These are phyloP conservation scores for Caranx melampygus DNA, from an alignment of 2,113 vertebrate species.

Conservation along the genomic window DNA sequence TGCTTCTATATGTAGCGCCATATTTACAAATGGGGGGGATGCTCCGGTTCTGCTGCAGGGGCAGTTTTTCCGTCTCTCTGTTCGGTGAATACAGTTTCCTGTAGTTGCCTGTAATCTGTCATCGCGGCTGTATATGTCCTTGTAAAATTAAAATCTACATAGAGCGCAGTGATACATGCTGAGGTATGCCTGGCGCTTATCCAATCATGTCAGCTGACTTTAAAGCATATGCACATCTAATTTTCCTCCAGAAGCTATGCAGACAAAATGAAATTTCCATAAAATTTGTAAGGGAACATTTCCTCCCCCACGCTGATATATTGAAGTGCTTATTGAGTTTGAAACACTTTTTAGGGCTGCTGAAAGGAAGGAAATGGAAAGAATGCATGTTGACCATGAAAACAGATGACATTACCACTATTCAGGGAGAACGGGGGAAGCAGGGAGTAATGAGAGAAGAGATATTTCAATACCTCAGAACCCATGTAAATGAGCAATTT, in stretches of 20 bases:
- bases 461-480: conserved; percentile 24
- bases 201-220: conserved; percentile 45
- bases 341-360: conserved; percentile 57
- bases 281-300: conserved; percentile 72
- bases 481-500: conserved; percentile 37
- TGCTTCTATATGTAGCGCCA: neutral
- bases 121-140: conserved; percentile 33
- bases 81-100: conserved; percentile 17
- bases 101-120: conserved; percentile 45
- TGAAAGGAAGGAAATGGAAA: conserved; percentile 57
- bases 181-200: conserved; percentile 42
- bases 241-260: conserved; percentile 55
- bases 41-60: conserved; percentile 14
- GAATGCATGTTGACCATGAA: conserved; percentile 54
- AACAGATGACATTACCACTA: conserved; percentile 41
- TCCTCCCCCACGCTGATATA: conserved; percentile 73
- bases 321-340: conserved; percentile 76
- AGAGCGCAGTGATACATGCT: conserved; percentile 44
- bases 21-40: conserved; percentile 5
- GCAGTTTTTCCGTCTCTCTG: conserved; percentile 6
- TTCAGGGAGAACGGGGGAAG: conserved; percentile 22
- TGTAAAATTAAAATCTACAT: conserved; percentile 52
- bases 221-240: conserved; percentile 71
- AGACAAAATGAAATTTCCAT: conserved; percentile 82
- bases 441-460: conserved; percentile 5